Evolutionary conservation across 2,888 invertebrate genomes (phyloP).

Genomic region (Metacarcinus magister): DNA sequence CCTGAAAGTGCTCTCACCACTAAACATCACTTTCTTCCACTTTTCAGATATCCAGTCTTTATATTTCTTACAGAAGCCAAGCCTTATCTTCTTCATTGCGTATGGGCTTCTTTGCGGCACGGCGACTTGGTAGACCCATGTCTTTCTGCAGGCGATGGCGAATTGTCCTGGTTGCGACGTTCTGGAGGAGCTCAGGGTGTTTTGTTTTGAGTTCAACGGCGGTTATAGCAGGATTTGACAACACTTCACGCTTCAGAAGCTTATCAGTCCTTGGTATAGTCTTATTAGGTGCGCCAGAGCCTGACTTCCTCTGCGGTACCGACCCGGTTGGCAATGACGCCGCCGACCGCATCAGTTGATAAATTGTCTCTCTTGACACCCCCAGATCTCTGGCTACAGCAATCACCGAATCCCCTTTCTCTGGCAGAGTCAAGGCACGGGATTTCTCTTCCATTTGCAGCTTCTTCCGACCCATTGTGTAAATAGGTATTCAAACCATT

Average conservation of each 20-base stretch:
- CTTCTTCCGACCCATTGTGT: constrained; percentile 18
- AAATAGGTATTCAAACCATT: no score
- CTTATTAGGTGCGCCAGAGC: constrained; percentile 49
- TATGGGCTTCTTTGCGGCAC: neutral
- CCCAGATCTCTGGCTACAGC: constrained; percentile 58
- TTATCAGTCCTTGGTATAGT: constrained; percentile 17
- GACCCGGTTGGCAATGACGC: constrained; percentile 19
- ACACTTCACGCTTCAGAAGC: constrained; percentile 13
- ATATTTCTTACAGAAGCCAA: neutral
- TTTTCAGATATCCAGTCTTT: neutral
- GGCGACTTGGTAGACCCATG: constrained; percentile 11
- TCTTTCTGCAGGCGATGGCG: neutral
- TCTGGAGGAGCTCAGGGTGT: constrained; percentile 28
- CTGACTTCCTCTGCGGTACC: constrained; percentile 53
- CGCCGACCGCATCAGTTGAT: constrained; percentile 49
- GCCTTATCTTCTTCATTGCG: neutral
- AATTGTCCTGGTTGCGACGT: neutral
- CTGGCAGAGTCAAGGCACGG: constrained; percentile 34
- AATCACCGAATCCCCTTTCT: constrained; percentile 27
- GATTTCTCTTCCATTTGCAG: constrained; percentile 10
- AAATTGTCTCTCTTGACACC: constrained; percentile 41
- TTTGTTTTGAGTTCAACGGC: constrained; percentile 11
- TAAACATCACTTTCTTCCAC: neutral
- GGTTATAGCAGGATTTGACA: constrained; percentile 38
- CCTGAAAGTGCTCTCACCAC: neutral